These are phyloP conservation scores for Apamea sordens DNA, from an alignment of 2,888 invertebrate species.

Conservation along the genomic window DNA sequence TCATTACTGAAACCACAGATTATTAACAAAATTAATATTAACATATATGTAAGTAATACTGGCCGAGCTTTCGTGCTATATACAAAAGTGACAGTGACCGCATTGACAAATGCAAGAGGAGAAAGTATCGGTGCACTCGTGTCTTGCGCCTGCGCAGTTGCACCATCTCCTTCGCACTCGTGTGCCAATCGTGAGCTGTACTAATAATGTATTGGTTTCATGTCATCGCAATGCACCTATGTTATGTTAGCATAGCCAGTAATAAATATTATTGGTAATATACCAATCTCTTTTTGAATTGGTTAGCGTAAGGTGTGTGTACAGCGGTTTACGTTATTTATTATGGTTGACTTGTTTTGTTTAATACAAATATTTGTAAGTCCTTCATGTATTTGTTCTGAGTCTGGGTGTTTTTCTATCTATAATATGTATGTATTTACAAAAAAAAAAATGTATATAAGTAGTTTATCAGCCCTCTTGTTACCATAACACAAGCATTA, in stretches of 20 bases:
- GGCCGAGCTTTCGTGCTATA: constrained; percentile 55
- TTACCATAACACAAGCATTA: too few species aligned
- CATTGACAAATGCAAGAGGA: constrained; percentile 74
- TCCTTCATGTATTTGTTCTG: too few species aligned
- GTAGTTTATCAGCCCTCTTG: too few species aligned
- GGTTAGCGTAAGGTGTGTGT: neutral
- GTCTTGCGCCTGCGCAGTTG: constrained; percentile 55
- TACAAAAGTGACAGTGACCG: constrained; percentile 76
- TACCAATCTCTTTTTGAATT: constrained; percentile 27
- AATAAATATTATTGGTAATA: constrained; percentile 19
- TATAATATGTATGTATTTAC: too few species aligned
- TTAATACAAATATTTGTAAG: too few species aligned
- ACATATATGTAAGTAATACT: constrained; percentile 4
- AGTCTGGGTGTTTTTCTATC: too few species aligned
- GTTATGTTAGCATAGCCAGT: neutral
- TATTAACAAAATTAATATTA: constrained; percentile 7
- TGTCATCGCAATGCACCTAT: constrained; percentile 16
- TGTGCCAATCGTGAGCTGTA: constrained; percentile 39
- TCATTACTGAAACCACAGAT: constrained; percentile 1
- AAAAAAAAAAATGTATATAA: too few species aligned
- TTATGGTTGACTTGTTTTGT: neutral
- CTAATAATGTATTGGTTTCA: constrained; percentile 13
- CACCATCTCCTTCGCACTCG: constrained; percentile 62
- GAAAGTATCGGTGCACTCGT: constrained; percentile 61
- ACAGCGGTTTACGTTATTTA: neutral